Conservation (phyloP, 2,113 vertebrate genomes). For the Philantomba maxwellii region DNA sequence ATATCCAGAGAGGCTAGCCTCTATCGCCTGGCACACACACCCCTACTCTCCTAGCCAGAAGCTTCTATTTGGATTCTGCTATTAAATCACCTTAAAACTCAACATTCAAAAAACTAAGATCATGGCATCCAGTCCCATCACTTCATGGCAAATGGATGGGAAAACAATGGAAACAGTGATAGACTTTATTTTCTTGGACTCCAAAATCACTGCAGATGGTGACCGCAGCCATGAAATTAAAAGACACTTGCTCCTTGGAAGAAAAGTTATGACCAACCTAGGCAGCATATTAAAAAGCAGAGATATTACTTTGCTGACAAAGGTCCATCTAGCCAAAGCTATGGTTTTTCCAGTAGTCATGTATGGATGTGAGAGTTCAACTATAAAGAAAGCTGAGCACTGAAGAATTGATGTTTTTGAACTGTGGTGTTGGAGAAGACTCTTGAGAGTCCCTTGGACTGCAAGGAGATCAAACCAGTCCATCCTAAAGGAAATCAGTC, state of each 20-base stretch:
- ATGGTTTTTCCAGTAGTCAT: not conserved
- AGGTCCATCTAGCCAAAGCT: not conserved
- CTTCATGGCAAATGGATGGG: not conserved
- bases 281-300: not conserved
- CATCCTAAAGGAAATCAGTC: not conserved
- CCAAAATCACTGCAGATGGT: not conserved
- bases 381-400: not conserved
- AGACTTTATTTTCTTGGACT: not conserved
- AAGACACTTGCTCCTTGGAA: not conserved
- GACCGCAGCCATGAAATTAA: not conserved
- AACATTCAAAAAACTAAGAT: not conserved
- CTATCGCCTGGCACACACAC: rapidly evolving
- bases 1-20: not conserved
- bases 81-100: not conserved
- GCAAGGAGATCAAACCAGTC: not conserved
- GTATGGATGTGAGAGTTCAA: not conserved
- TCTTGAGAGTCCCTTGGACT: not conserved
- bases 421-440: not conserved
- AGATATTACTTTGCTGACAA: not conserved
- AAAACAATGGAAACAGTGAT: not conserved
- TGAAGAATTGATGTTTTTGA: not conserved
- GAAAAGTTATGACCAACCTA: not conserved
- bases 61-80: not conserved
- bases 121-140: not conserved
- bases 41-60: not conserved